Evolutionary conservation across 2,113 vertebrate genomes (phyloP).

Genomic region (Cyanistes caeruleus): DNA sequence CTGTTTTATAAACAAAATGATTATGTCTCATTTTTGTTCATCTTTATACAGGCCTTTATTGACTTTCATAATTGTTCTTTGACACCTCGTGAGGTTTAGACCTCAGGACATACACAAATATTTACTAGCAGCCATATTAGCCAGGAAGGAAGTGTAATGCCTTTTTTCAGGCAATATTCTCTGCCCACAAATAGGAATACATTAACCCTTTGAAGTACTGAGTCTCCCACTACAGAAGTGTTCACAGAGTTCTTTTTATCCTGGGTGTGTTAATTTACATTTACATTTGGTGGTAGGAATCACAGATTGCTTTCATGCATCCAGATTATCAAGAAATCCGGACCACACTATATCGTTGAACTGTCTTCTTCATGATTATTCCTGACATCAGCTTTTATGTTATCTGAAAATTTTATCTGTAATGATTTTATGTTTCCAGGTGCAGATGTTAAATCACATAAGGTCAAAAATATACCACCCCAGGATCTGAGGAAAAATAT

Average conservation of each 20-base stretch:
- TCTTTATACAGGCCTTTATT: not conserved
- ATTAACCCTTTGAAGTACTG: not conserved
- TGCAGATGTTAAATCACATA: not conserved
- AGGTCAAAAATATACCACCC: not conserved
- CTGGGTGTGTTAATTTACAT: not conserved
- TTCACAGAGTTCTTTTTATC: not conserved
- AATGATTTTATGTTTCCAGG: not conserved
- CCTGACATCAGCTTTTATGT: not conserved
- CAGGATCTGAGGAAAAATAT: not conserved
- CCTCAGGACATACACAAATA: not conserved
- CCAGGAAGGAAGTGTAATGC: not conserved
- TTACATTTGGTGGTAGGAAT: not conserved
- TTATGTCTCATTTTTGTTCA: not conserved
- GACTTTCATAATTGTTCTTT: not conserved
- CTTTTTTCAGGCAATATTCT: not conserved
- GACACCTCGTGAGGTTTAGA: not conserved
- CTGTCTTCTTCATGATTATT: not conserved
- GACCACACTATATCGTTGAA: not conserved
- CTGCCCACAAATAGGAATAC: not conserved
- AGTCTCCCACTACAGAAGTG: not conserved
- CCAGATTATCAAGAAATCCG: not conserved
- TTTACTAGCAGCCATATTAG: not conserved
- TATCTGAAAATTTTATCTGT: not conserved
- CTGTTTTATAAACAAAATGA: not conserved
- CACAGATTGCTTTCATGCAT: not conserved